Conservation (phyloP, 2,888 invertebrate species). For the Congeria kusceri region DNA sequence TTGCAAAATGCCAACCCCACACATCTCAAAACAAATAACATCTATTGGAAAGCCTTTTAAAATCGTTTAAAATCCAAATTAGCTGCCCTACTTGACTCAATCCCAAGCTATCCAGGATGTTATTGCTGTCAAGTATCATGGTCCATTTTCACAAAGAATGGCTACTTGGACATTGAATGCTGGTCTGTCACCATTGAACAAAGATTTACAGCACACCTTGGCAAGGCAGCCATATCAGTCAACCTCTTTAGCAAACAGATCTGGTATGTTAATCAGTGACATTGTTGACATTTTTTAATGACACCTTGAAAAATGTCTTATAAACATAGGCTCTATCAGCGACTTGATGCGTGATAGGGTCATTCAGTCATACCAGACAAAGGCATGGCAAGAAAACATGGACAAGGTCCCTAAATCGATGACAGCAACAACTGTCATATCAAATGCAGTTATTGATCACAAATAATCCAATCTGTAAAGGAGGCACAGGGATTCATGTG, state of each 20-base stretch:
- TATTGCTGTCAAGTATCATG: constrained; percentile 30
- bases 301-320: constrained; percentile 47
- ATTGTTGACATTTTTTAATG: constrained; percentile 37
- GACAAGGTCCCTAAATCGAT: no score
- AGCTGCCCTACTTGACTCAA: no score
- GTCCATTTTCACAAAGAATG: constrained; percentile 18
- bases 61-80: no score
- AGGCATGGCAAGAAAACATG: constrained; percentile 5
- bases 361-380: constrained; percentile 1
- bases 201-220: no score
- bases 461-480: constrained; percentile 40
- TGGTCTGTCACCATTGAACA: no score
- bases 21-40: neutral
- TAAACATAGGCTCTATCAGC: constrained; percentile 6
- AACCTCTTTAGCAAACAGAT: neutral
- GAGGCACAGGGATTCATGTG: neutral
- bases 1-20: no score
- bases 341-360: no score
- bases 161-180: no score
- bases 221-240: neutral
- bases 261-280: neutral
- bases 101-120: neutral
- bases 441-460: constrained; percentile 19
- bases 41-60: no score
- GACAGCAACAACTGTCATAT: no score